Evolutionary conservation across 2,888 invertebrate species (phyloP), one percentile per base, ranked within the genome.

Genomic region (Apodemia mormo): DNA sequence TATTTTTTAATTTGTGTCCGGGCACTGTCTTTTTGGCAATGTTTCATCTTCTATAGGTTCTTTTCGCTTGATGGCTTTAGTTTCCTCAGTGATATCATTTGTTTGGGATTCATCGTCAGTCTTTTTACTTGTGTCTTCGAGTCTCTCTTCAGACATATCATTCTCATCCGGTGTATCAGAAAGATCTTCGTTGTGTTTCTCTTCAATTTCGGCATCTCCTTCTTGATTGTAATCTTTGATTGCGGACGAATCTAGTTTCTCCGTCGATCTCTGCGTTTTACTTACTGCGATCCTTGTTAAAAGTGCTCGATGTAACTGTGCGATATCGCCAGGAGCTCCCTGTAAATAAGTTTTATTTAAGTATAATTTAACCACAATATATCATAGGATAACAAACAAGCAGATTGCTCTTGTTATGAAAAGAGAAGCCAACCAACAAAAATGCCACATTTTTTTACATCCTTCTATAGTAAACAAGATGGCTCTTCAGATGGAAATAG

Each of bases 11-110:
- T 29, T 69, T 43, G 54, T 54, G 65, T 22, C 52, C 49, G 65
- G 65, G 33, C 92, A 90, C 82, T 85, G 92, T 90, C 92, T 88
- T 82, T 93, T 93, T 45, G 89, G 85, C n/a, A 88, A 83, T 0
- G 85, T 85, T 72, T 87, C 87, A 40, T 87, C 87, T 22, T 84
- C 86, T 9, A 77, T 79, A 5, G 88, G 85, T 73, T 92, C 92
- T 85, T 84, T 92, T 80, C 87, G 82, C 79, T 89, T 92, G 73
- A 87, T 80, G 43, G 82, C 76, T 79, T 85, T 90, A 68, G 78
- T 71, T 78, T 94, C 78, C 66, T 83, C 82, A 45, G 85, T 84
- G 67, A 83, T 82, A 66, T 45, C 52, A 52, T 81, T 78, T 43
- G 82, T 67, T 76, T 83, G 78, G 40, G 61, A 37, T 33, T 81